Percentiles rank a stretch among this genome's conserved stretches.
Evolutionary conservation across 2,797 vertebrate genomes (phyloP).

Genomic region (Fistularia commersonii): DNA sequence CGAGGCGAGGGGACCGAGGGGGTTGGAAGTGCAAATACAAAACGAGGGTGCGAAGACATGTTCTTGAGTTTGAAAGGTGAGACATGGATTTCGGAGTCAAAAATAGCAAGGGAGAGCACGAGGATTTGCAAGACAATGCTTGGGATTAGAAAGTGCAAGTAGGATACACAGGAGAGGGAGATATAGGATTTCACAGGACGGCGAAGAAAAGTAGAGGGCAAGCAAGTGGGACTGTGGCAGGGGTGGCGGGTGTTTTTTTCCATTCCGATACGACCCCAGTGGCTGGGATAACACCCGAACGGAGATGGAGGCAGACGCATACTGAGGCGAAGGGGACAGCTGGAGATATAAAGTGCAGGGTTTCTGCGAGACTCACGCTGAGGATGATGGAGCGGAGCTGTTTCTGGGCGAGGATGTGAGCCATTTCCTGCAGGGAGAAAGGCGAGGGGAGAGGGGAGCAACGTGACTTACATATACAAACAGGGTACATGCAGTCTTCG

Average conservation of each 20-base stretch:
- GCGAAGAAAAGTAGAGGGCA: slow-evolving; percentile 22
- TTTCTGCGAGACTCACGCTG: slow-evolving; percentile 79
- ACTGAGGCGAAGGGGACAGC: neutral
- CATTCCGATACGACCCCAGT: too few species aligned
- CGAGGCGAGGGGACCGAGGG: neutral
- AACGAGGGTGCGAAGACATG: neutral
- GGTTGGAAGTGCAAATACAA: slow-evolving; percentile 12
- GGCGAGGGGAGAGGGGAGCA: slow-evolving; percentile 9
- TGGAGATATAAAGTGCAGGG: slow-evolving; percentile 10
- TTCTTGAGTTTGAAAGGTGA: slow-evolving; percentile 18
- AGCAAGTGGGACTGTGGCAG: slow-evolving; percentile 18
- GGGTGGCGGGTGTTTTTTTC: slow-evolving; percentile 28
- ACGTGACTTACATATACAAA: too few species aligned
- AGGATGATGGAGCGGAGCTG: slow-evolving; percentile 95
- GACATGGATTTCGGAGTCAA: slow-evolving; percentile 15
- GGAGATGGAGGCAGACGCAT: neutral
- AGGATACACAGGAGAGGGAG: slow-evolving; percentile 5
- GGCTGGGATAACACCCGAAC: slow-evolving; percentile 2
- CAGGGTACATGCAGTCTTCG: too few species aligned
- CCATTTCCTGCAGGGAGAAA: slow-evolving; percentile 85
- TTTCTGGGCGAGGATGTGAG: slow-evolving; percentile 96
- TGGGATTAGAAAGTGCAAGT: slow-evolving; percentile 22
- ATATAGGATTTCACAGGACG: slow-evolving; percentile 21
- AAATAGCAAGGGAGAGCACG: slow-evolving; percentile 24
- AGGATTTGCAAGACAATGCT: slow-evolving; percentile 35